These are phyloP conservation scores for Babylonia areolata DNA, from an alignment of 1,140 invertebrate genomes.

Conservation along the genomic window DNA sequence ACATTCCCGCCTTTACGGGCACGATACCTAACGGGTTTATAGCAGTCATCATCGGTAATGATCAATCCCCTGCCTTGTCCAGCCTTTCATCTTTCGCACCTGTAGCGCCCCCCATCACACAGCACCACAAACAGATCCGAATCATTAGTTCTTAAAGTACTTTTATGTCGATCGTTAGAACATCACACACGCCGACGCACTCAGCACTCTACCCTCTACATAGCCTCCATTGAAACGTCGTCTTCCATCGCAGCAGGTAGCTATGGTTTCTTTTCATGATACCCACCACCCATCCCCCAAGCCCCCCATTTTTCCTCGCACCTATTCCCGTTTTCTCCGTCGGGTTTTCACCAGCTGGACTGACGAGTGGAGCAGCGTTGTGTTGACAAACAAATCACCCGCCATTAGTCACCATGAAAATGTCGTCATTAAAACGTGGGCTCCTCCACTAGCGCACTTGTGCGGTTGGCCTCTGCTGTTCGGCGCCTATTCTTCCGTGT, in stretches of 20 bases:
- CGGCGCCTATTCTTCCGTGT: neutral
- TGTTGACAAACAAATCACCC: neutral
- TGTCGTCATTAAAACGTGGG: neutral
- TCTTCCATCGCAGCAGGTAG: too few species aligned
- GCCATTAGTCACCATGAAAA: constrained; percentile 11
- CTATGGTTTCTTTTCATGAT: too few species aligned
- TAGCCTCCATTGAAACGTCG: too few species aligned
- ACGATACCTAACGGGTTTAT: neutral
- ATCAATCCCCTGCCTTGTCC: neutral
- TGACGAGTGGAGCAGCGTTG: neutral
- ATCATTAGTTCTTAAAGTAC: too few species aligned
- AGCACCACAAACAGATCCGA: too few species aligned
- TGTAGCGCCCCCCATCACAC: neutral
- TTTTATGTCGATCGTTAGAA: too few species aligned
- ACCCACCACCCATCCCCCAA: neutral
- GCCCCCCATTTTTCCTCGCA: neutral
- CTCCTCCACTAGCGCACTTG: neutral
- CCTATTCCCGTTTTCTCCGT: too few species aligned
- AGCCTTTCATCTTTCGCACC: neutral
- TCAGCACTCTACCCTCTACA: too few species aligned
- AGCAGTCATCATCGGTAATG: neutral
- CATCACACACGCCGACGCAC: too few species aligned
- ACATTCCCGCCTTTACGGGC: too few species aligned
- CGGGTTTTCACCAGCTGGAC: too few species aligned
- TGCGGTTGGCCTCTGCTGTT: too few species aligned